Evolutionary conservation across 2,113 vertebrate genomes (phyloP).

Genomic region (Cyprichromis sp.): DNA sequence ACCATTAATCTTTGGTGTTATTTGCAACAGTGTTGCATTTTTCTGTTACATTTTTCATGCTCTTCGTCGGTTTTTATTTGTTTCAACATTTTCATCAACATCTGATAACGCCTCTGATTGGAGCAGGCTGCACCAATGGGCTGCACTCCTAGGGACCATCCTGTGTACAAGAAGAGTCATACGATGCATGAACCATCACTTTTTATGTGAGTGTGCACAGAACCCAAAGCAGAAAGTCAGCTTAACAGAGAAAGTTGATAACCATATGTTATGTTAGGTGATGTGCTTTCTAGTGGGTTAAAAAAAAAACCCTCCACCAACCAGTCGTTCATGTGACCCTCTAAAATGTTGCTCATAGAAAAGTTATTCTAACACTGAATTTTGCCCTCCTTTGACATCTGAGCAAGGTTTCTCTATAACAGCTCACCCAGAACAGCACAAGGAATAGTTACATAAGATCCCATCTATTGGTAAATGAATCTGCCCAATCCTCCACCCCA

Average conservation of each 20-base stretch:
- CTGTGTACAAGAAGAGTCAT: not conserved
- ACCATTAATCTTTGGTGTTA: not conserved
- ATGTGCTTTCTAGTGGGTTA: not conserved
- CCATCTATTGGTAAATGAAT: constrained; percentile 14
- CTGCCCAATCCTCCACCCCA: not conserved
- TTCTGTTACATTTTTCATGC: not conserved
- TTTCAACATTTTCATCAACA: not conserved
- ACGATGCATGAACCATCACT: fast-evolving
- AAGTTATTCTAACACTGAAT: not conserved
- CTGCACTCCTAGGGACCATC: not conserved
- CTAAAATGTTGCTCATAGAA: not conserved
- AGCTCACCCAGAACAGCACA: not conserved
- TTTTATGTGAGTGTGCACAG: not conserved
- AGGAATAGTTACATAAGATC: constrained; percentile 8
- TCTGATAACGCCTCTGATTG: not conserved
- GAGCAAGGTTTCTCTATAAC: not conserved
- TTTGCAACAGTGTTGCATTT: not conserved
- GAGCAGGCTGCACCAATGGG: not conserved
- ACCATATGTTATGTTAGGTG: not conserved
- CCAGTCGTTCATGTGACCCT: not conserved
- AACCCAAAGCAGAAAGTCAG: not conserved
- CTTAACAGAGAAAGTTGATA: not conserved
- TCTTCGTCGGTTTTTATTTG: fast-evolving
- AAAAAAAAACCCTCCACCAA: fast-evolving
- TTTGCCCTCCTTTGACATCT: not conserved